phyloP scores from a whole-genome alignment of 2,888 invertebrate genomes.

The Epinotia nisella region DNA sequence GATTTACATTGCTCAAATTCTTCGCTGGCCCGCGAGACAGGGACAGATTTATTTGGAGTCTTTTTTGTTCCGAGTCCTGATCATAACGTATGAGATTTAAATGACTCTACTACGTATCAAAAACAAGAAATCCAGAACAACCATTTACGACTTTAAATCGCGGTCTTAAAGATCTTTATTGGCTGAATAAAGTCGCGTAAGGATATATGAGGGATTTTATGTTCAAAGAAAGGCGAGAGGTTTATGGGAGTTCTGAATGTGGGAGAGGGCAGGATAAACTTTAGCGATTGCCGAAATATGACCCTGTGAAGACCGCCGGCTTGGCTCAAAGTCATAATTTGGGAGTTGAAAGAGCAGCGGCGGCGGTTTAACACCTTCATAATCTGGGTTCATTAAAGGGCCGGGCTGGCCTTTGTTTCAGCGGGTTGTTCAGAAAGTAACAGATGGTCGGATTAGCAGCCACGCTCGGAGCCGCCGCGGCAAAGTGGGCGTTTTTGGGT shows the following conservation, averaged over 20 bases:
- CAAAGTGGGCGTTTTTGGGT: constrained; percentile 45
- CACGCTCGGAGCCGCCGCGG: constrained; percentile 60
- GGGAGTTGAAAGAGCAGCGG: constrained; percentile 79
- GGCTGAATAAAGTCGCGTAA: constrained; percentile 54
- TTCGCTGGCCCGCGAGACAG: constrained; percentile 71
- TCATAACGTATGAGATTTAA: constrained; percentile 80
- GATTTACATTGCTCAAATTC: constrained; percentile 83
- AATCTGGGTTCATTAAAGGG: constrained; percentile 83
- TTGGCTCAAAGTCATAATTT: constrained; percentile 79
- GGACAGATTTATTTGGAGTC: constrained; percentile 76
- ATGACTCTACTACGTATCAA: constrained; percentile 65
- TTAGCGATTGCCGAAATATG: constrained; percentile 78
- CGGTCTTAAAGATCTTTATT: constrained; percentile 17
- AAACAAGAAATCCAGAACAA: constrained; percentile 55
- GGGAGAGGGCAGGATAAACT: constrained; percentile 67
- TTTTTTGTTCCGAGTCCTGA: constrained; percentile 76
- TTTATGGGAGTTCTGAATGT: constrained; percentile 61
- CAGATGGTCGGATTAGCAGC: constrained; percentile 82
- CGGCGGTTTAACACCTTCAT: constrained; percentile 84
- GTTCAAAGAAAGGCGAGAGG: constrained; percentile 70
- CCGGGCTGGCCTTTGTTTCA: constrained; percentile 82
- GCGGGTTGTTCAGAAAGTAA: constrained; percentile 79
- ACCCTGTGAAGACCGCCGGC: constrained; percentile 75
- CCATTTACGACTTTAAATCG: constrained; percentile 32
- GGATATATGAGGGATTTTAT: constrained; percentile 69